Evolutionary conservation across 2,797 vertebrate genomes (phyloP), one percentile per base, ranked within the genome.

Genomic region (Gobio occitaniae): DNA sequence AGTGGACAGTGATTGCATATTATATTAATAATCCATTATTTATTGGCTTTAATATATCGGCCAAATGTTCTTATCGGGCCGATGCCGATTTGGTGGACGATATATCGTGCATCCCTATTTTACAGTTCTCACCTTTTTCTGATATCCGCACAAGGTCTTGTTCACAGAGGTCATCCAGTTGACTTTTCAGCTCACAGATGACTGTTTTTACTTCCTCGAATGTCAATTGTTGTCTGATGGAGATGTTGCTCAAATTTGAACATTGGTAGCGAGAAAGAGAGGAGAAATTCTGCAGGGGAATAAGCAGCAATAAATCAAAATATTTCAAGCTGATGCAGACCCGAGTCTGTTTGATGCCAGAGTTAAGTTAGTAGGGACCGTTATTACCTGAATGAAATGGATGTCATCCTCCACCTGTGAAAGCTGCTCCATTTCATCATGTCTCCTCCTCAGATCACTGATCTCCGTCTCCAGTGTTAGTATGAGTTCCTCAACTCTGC

Each of bases 371-470:
- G 25, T 25, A 25, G 25, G 25, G 1, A 25, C 25, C 25, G 25
- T 29, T 63, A n/a, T 41, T 68, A 83, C 82, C 82, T 83, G 59
- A 54, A 83, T 54, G n/a, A 83, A 59, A 76, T 1, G 13, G 11
- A 83, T 54, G 19, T 83, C 82, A 83, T 76, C 61, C 5, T 83
- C 71, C 8, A 41, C 5, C 8, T 29, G 1, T 19, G 59, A 76
- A 66, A 83, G 59, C 61, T 83, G 59, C 3, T 4, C 32, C 0
- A 83, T 48, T 19, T 76, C 59, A 6, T 83, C 15, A 0, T 6
- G 15, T 29, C 48, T 83, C 16, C 4, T 83, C 13, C 0, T 77
- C 6, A 83, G 13, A 3, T 77, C 59, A 68, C 13, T 41, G 61
- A 83, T 68, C 36, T 83, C 82, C 47, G 68, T 47, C 59, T 77